Evolutionary conservation across 2,113 vertebrate genomes (phyloP), one percentile per base, ranked within the genome.

Genomic region (Indicator indicator): DNA sequence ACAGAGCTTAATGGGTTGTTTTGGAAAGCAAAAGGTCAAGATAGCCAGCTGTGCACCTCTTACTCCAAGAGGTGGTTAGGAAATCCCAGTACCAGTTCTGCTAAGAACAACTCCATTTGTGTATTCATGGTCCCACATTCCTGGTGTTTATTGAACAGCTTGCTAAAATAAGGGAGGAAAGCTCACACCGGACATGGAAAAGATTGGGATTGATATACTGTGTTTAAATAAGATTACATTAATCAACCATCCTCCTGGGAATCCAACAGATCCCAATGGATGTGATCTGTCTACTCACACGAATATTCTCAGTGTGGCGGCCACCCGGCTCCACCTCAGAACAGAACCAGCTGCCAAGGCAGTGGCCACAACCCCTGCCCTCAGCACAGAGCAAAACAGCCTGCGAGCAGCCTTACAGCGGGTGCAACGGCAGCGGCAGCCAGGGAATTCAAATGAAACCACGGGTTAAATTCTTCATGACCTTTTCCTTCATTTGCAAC

Each of bases 401-500:
- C 71, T 1, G 5, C 0, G 0, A 44, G 83, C 73, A 36, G 59
- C 79, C 70, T 38, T 20, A 2, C 44, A 13, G 64, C 0, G 17
- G 19, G 46, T 13, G 90, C 12, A 7, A 44, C 77, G 83, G 60
- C 69, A 56, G 1, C 3, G 5, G 30, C 9, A 83, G 86, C 73
- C 88, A 65, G 69, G 62, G 76, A 88, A 81, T 75, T 75, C 46
- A 68, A 81, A 71, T 71, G 62, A 95, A 94, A 71, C 69, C 62
- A 68, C 94, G 93, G 54, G 83, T 77, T 90, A 71, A 85, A 81
- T 91, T 80, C 88, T 52, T 32, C 69, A 24, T 81, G 90, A 94
- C 88, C 94, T 95, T 94, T 97, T 83, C 89, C 91, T 89, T 90
- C 58, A 38, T 77, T 93, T 83, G 92, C 71, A 70, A 55, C 18